A percentile compares a stretch with the other conserved stretches of the same genome.
phyloP scores from a whole-genome alignment of 2,113 vertebrate species.

The Microcebus ravelobensis region DNA sequence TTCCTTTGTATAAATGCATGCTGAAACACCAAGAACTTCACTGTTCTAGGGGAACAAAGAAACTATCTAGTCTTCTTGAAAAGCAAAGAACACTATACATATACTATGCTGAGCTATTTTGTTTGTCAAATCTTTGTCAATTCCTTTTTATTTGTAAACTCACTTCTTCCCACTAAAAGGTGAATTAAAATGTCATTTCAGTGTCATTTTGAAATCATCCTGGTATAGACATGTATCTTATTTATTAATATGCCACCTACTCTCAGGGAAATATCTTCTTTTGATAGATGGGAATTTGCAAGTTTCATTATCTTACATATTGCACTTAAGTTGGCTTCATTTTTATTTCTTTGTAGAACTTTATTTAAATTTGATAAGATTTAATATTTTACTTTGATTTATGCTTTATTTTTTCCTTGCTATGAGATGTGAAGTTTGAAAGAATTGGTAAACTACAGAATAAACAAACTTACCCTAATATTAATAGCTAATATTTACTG shows the following conservation, averaged over 20 bases:
- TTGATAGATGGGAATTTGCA: constrained; percentile 60
- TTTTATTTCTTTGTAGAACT: constrained; percentile 61
- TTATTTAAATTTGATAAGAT: constrained; percentile 59
- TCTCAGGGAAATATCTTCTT: constrained; percentile 24
- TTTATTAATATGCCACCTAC: constrained; percentile 60
- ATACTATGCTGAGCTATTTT: background rate
- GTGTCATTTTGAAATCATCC: constrained; percentile 56
- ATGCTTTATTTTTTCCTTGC: constrained; percentile 26
- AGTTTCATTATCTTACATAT: constrained; percentile 58
- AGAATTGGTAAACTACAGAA: background rate
- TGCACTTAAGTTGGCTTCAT: constrained; percentile 44
- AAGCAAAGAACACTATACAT: background rate
- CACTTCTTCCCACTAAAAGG: constrained; percentile 37
- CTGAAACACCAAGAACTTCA: background rate
- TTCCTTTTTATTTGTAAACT: constrained; percentile 45
- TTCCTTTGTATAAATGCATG: background rate
- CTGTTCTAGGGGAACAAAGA: background rate
- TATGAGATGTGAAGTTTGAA: constrained; percentile 14
- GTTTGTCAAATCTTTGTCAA: constrained; percentile 31
- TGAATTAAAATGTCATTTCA: constrained; percentile 66
- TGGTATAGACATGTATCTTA: constrained; percentile 54
- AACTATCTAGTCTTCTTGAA: background rate
- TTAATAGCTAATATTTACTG: background rate
- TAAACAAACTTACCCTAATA: constrained; percentile 1
- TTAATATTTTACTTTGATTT: constrained; percentile 42